Base-by-base conservation (phyloP, 2,113 vertebrate species). In the Ceyx melanurus region DNA sequence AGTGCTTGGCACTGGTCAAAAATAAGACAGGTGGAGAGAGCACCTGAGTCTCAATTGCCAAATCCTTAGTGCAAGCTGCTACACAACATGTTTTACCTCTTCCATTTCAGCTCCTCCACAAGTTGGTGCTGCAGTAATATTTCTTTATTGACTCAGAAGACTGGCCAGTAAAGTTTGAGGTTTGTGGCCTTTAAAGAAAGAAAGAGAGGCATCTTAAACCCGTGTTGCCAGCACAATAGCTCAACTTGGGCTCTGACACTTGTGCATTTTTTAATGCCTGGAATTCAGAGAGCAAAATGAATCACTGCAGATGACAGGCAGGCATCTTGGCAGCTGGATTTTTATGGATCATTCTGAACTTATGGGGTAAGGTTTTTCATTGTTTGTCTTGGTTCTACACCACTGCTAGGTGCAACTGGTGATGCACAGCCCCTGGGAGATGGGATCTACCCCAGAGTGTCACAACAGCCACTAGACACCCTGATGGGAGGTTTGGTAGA, bases 11-110 rank as follows among this genome's bases (percentile, higher is more conserved):
- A 25, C 64, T 45, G 20, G 31, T 10, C 25, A 71, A 53, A 37
- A 86, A 5, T 6, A 2, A 33, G 28, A 7, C 25, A n/a, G 3
- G 0, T 3, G 3, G 15, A n/a, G 18, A 33, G 6, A 65, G 8
- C 42, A 33, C 7, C 6, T 26, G 29, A 89, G 21, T 2, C 7
- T 22, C 40, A 29, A 1, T 18, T 60, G 13, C 26, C 22, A 53
- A 45, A 87, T 15, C n/a, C 13, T 4, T 1, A 18, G 11, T 3
- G 5, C 37, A 77, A 57, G 25, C 18, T 82, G 21, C 21, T n/a
- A 61, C 16, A 10, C 3, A 16, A 33, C 3, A 10, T 1, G 3
- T 33, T 65, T 78, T 53, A 15, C 54, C 51, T 56, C 45, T 33
- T 8, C 5, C 3, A 15, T 5, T 19, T 46, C 37, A 60, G 6